Conservation (phyloP, 2,113 vertebrate species). For the Trogon melanurus region DNA sequence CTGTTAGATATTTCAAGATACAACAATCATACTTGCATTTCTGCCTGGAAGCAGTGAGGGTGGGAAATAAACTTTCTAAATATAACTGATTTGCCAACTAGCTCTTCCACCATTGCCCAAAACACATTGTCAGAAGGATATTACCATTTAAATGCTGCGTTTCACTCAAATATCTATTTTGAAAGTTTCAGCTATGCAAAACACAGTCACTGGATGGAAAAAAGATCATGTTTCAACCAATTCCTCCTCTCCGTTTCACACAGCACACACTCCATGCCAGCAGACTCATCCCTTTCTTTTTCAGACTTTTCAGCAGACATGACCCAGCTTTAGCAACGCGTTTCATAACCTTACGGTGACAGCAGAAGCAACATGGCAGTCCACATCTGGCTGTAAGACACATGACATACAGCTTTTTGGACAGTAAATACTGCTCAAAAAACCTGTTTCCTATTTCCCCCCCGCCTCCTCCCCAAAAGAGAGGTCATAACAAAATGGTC, state of each 20-base stretch:
- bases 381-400: background rate
- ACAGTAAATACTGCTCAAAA: background rate
- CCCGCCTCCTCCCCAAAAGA: background rate
- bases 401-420: background rate
- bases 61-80: conserved; percentile 14
- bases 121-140: background rate
- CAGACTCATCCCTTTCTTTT: background rate
- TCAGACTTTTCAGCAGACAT: background rate
- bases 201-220: background rate
- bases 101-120: background rate
- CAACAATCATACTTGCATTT: conserved; percentile 18
- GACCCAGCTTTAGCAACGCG: background rate
- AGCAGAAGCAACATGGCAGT: background rate
- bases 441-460: background rate
- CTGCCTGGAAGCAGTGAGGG: conserved; percentile 23
- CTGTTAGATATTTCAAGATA: conserved; percentile 45
- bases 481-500: background rate
- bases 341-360: background rate
- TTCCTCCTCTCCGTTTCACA: background rate
- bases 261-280: background rate
- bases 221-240: background rate
- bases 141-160: background rate
- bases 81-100: background rate
- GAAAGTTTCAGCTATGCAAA: background rate
- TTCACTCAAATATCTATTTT: background rate